Evolutionary conservation across 2,797 vertebrate species (phyloP).

Genomic region (Cetoscarus ocellatus): DNA sequence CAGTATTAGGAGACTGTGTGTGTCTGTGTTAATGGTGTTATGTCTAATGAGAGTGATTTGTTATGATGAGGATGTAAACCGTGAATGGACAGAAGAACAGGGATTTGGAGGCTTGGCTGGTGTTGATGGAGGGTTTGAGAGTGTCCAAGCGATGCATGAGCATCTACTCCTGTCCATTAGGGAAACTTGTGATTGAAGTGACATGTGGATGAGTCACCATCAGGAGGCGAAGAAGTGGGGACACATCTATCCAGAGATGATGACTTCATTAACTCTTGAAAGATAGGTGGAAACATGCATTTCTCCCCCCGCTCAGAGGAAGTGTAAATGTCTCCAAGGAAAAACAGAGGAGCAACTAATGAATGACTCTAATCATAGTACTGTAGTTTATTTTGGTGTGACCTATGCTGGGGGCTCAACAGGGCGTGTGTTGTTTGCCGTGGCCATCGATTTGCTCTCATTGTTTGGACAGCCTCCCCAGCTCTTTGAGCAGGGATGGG

Average conservation of each 20-base stretch:
- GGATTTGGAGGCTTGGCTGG: slow-evolving; percentile 10
- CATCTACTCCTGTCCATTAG: not conserved
- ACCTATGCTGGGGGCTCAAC: slow-evolving; percentile 54
- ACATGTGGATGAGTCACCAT: slow-evolving; percentile 59
- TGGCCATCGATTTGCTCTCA: slow-evolving; percentile 71
- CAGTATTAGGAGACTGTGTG: slow-evolving; percentile 28
- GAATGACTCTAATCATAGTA: slow-evolving; percentile 61
- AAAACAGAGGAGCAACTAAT: slow-evolving; percentile 50
- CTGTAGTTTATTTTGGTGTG: slow-evolving; percentile 37
- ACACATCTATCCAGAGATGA: slow-evolving; percentile 45
- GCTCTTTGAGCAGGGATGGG: slow-evolving; percentile 48
- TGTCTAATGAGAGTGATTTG: slow-evolving; percentile 62
- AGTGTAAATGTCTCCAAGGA: slow-evolving; percentile 37
- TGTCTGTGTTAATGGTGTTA: slow-evolving; percentile 58
- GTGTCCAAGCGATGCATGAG: slow-evolving; percentile 10
- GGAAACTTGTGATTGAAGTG: slow-evolving; percentile 18
- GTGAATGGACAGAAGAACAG: slow-evolving; percentile 25
- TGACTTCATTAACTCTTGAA: slow-evolving; percentile 73
- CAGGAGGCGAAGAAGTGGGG: slow-evolving; percentile 56
- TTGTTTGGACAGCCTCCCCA: slow-evolving; percentile 66
- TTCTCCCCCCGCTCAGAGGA: slow-evolving; percentile 10
- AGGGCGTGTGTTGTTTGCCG: slow-evolving; percentile 64
- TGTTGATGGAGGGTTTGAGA: slow-evolving; percentile 5
- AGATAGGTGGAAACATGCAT: slow-evolving; percentile 61
- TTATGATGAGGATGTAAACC: slow-evolving; percentile 69